Evolutionary conservation across 2,113 vertebrate species (phyloP), one percentile per base, ranked within the genome.

Genomic region (Melanostigma gelatinosum): DNA sequence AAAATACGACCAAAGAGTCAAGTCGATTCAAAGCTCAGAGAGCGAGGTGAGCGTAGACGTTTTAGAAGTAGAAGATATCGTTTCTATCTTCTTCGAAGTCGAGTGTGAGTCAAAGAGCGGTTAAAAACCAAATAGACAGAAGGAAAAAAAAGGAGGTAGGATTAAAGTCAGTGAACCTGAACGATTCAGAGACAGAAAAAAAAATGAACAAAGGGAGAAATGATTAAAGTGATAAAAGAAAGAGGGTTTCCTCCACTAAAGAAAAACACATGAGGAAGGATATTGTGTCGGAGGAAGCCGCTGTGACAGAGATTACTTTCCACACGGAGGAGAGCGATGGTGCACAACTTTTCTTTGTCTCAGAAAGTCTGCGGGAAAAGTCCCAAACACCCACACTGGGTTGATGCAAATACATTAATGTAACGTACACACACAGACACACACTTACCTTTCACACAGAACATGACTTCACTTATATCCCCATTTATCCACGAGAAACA

Each of bases 371-470:
- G 50, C 4, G n/a, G 62, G 66, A 80, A 85, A 87, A 83, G 71
- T 75, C 82, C 58, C 55, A 8, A 63, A 48, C 60, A 48, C 68
- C 16, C 65, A 20, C 66, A 74, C 57, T 2, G 50, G 34, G 27
- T 24, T 64, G n/a, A 77, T 69, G 67, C 66, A 79, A 65, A 60
- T 67, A 67, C 52, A 60, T 24, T 24, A 29, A 1, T 42, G 66
- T 36, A 38, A 52, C 36, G 22, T n/a, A 73, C 18, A 40, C 74
- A 66, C 29, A 60, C 75, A 68, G 69, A 67, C 50, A 64, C 27
- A 79, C 64, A 63, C 93, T 89, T 89, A 94, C 92, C 92, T 92
- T 92, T 93, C 48, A 94, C 74, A 87, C 93, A 94, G 85, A 93
- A 94, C 93, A 94, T 94, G 68, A 50, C 80, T 46, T 85, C 50